Evolutionary conservation across 2,888 invertebrate genomes (phyloP).

Genomic region (Sphaerophoria taeniata): DNA sequence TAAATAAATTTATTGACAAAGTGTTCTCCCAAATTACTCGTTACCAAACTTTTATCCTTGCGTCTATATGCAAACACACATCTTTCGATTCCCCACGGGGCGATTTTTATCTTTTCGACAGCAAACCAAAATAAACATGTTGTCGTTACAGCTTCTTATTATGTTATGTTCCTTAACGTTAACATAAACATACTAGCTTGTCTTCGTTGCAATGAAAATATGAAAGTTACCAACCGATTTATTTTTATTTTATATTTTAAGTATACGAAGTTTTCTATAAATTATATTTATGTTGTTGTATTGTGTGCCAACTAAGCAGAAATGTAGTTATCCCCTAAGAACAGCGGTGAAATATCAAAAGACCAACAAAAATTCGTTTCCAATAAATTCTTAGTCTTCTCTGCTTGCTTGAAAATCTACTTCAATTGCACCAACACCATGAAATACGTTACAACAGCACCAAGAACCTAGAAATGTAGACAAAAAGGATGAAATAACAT

Average conservation of each 20-base stretch:
- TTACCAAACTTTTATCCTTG: not conserved
- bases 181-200: not conserved
- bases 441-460: constrained; percentile 94
- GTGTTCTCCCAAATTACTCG: constrained; percentile 25
- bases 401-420: constrained; percentile 82
- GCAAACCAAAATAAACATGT: too few relatives aligned
- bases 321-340: not conserved
- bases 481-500: constrained; percentile 26
- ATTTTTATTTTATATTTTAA: constrained; percentile 26
- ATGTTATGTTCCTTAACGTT: too few relatives aligned
- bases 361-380: constrained; percentile 14
- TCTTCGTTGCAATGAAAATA: constrained; percentile 25
- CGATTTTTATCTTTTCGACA: not conserved
- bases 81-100: not conserved
- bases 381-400: not conserved
- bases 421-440: constrained; percentile 96
- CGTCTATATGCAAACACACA: not conserved
- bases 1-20: constrained; percentile 19
- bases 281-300: constrained; percentile 1
- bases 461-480: constrained; percentile 87
- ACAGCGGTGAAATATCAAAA: constrained; percentile 12
- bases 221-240: constrained; percentile 33
- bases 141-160: too few relatives aligned
- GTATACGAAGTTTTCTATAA: not conserved
- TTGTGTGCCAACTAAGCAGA: constrained; percentile 20